Evolutionary conservation across 1,140 invertebrate genomes (phyloP).

Genomic region (Drosophila bocki): DNA sequence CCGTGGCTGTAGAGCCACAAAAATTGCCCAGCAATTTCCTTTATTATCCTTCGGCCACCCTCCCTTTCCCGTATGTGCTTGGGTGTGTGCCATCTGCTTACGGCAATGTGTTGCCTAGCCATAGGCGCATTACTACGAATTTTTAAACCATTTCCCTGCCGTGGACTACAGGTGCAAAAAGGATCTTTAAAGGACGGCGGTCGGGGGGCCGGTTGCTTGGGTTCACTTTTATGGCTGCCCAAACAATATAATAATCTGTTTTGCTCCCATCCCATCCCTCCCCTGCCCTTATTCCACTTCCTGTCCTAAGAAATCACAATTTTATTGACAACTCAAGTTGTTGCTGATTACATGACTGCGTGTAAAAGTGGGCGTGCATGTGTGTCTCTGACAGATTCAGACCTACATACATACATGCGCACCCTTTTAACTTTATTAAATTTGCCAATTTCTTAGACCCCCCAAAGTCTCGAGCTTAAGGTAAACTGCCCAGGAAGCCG

Average conservation of each 20-base stretch:
- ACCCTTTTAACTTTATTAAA: constrained; percentile 84
- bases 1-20: constrained; percentile 33
- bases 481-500: constrained; percentile 46
- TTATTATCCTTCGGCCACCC: constrained; percentile 65
- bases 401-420: constrained; percentile 39
- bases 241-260: constrained; percentile 75
- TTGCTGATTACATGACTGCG: constrained; percentile 74
- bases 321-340: constrained; percentile 84
- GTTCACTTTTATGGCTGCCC: constrained; percentile 58
- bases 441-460: constrained; percentile 80
- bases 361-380: constrained; percentile 42
- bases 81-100: constrained; percentile 49
- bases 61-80: constrained; percentile 2
- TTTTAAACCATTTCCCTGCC: constrained; percentile 54
- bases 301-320: constrained; percentile 79
- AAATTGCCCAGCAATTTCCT: constrained; percentile 82
- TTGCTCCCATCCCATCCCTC: constrained; percentile 30
- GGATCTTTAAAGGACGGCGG: constrained; percentile 50
- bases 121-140: constrained; percentile 79
- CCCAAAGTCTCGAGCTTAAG: constrained; percentile 46
- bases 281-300: constrained; percentile 11
- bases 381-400: constrained; percentile 58
- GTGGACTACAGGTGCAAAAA: constrained; percentile 69
- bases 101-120: constrained; percentile 64
- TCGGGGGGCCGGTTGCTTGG: background rate